These are phyloP conservation scores for Drepana arcuata DNA, from an alignment of 1,140 invertebrate genomes.

Conservation along the genomic window DNA sequence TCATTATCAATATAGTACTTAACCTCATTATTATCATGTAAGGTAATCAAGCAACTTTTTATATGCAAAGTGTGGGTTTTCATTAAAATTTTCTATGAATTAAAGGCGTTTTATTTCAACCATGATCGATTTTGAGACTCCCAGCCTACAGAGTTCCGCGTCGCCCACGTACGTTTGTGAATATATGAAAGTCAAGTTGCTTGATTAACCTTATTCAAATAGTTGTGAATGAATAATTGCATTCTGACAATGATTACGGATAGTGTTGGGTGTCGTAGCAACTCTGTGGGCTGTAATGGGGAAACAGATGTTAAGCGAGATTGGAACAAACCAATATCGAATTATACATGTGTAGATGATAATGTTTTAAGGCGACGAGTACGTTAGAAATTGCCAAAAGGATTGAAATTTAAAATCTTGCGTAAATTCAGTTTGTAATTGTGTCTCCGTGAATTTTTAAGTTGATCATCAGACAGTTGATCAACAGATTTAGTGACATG, in stretches of 20 bases:
- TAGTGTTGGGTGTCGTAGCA: conserved; percentile 20
- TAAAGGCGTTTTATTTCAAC: conserved; percentile 48
- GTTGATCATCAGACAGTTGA: too few relatives aligned
- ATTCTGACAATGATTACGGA: conserved; percentile 4
- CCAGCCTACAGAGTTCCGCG: conserved; percentile 48
- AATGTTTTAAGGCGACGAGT: too few relatives aligned
- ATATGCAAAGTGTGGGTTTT: conserved; percentile 42
- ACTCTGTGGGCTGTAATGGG: conserved; percentile 45
- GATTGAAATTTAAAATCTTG: too few relatives aligned
- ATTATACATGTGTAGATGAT: too few relatives aligned
- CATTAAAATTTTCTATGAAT: conserved; percentile 43
- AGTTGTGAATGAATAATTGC: conserved; percentile 10
- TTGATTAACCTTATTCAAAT: conserved; percentile 49
- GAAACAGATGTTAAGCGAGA: too few relatives aligned
- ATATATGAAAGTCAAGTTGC: conserved; percentile 39
- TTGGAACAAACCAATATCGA: too few relatives aligned
- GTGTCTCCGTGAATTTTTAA: too few relatives aligned
- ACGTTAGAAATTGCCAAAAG: too few relatives aligned
- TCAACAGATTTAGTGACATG: too few relatives aligned
- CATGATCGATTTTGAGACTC: conserved; percentile 2
- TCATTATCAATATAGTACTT: too few relatives aligned
- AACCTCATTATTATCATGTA: too few relatives aligned
- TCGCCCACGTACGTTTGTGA: conserved; percentile 38
- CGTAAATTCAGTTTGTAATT: too few relatives aligned
- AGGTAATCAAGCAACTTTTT: conserved; percentile 67